These are phyloP conservation scores for Chaenodraco wilsoni DNA, from an alignment of 2,797 vertebrate species.

Conservation along the genomic window DNA sequence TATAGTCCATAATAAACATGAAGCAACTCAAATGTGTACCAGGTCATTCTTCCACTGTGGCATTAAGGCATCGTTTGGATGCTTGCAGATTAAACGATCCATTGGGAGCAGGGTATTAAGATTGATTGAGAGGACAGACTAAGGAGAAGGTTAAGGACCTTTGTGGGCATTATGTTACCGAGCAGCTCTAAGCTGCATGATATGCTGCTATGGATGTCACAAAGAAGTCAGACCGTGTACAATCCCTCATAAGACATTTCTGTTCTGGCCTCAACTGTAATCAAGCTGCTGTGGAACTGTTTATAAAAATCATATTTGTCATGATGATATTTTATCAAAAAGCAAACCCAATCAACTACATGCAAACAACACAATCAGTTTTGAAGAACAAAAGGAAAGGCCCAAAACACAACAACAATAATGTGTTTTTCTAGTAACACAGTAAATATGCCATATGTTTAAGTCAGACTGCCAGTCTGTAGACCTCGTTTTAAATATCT, in stretches of 20 bases:
- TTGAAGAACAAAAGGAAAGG: not conserved
- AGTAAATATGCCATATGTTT: not conserved
- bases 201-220: slow-evolving; percentile 56
- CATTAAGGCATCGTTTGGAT: slow-evolving; percentile 64
- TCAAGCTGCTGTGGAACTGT: slow-evolving; percentile 5
- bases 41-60: slow-evolving; percentile 51
- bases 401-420: not conserved
- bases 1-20: slow-evolving; percentile 26
- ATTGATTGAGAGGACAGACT: slow-evolving; percentile 69
- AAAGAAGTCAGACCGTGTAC: slow-evolving; percentile 36
- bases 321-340: not conserved
- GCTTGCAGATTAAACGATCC: slow-evolving; percentile 65
- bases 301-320: slow-evolving; percentile 8
- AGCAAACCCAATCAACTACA: not conserved
- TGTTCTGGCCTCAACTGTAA: slow-evolving; percentile 11
- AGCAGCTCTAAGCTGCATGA: slow-evolving; percentile 58
- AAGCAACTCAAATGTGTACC: slow-evolving; percentile 36
- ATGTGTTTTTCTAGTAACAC: not conserved
- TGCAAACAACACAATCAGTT: not conserved
- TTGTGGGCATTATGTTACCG: slow-evolving; percentile 55
- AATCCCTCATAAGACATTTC: slow-evolving; percentile 3
- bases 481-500: not conserved
- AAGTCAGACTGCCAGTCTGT: not conserved
- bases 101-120: slow-evolving; percentile 65
- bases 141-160: slow-evolving; percentile 68